Base-by-base conservation (phyloP, 2,797 vertebrate genomes). In the Etheostoma nigrum region DNA sequence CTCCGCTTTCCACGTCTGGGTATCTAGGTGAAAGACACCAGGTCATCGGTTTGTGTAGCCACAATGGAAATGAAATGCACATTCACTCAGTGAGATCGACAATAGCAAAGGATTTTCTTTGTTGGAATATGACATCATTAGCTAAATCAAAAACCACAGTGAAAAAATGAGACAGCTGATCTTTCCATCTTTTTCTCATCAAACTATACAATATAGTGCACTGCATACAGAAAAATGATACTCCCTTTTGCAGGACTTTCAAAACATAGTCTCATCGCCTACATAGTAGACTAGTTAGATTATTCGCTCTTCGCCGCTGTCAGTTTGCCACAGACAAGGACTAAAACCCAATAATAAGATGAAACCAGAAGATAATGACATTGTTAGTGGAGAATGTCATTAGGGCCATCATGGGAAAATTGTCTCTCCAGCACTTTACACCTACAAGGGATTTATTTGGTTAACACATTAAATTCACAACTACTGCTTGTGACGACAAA, bases 41-140 rank as follows among this genome's bases (percentile, higher is more conserved):
- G 74, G 74, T 87, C 82, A 73, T 67, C 9, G 15, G 55, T 71
- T 60, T 72, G 58, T 44, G 48, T 11, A 33, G 74, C 81, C 71
- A 67, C 55, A 36, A 66, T 77, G 72, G 65, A 81, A 89, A 89
- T 85, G 0, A 79, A 74, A 81, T 76, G 77, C 67, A 84, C 84
- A 86, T 83, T 78, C 64, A 49, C 47, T 74, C 11, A 60, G 72
- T 64, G 45, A 71, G 52, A 77, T 36, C 30, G 27, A 53, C 23
- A 51, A 23, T 19, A n/a, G 21, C 13, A 65, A 44, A 61, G 57
- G 60, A 16, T 68, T 73, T 51, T 49, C 40, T 67, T 54, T 77
- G 66, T 78, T 60, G 55, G 49, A 76, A 54, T 1, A 25, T 66
- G 79, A 81, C 52, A 59, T 82, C 67, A 67, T 75, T 36, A 70